Evolutionary conservation across 2,888 invertebrate species (phyloP).

Genomic region (Neelides folsomi): DNA sequence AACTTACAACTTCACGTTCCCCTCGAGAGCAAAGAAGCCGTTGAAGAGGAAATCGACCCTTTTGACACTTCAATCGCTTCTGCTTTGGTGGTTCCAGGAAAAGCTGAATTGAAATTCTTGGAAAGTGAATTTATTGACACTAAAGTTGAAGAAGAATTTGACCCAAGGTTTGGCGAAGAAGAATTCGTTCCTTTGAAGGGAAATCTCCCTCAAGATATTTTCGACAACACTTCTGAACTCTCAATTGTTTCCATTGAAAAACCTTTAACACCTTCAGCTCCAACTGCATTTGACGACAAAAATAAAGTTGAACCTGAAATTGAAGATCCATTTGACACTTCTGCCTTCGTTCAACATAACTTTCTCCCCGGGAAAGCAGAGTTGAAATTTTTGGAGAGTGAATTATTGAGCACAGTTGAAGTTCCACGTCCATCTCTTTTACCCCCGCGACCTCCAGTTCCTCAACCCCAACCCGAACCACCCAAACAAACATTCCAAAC

Average conservation of each 20-base stretch:
- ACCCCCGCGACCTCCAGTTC: constrained; percentile 4
- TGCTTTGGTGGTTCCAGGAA: constrained; percentile 56
- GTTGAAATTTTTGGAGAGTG: constrained; percentile 46
- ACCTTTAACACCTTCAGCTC: constrained; percentile 11
- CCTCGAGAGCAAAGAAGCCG: constrained; percentile 9
- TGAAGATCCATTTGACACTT: constrained; percentile 56
- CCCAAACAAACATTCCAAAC: constrained; percentile 3
- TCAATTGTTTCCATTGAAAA: constrained; percentile 11
- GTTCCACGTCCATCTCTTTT: constrained; percentile 46
- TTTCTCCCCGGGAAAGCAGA: constrained; percentile 40
- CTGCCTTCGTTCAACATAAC: constrained; percentile 34
- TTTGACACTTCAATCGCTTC: constrained; percentile 71
- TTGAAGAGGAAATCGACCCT: constrained; percentile 52
- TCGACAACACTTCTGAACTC: constrained; percentile 3
- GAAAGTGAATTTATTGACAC: constrained; percentile 53
- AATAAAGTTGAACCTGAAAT: constrained; percentile 20
- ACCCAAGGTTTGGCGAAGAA: constrained; percentile 51
- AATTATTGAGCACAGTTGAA: constrained; percentile 44
- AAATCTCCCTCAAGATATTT: constrained; percentile 8
- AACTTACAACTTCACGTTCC: not conserved
- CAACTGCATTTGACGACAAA: constrained; percentile 30
- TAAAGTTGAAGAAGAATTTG: constrained; percentile 62
- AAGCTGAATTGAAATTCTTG: constrained; percentile 58
- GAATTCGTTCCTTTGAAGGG: constrained; percentile 6
- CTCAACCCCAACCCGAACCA: not conserved